These are phyloP conservation scores for Todus mexicanus DNA, from an alignment of 2,797 vertebrate species.

Conservation along the genomic window DNA sequence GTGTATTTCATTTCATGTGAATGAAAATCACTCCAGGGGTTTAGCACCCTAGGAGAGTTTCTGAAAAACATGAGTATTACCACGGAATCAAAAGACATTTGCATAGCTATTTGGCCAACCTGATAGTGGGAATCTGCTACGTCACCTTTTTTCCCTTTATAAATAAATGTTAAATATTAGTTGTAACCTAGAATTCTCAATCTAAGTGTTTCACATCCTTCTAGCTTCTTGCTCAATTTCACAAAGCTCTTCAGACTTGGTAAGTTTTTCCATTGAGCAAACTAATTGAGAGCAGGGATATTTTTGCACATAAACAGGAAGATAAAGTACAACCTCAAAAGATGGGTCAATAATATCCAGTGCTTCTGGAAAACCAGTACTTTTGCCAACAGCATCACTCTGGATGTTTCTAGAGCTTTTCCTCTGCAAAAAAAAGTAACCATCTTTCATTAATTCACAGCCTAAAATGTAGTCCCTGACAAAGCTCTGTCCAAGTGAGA, in stretches of 20 bases:
- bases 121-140: not conserved
- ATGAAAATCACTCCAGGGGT: not conserved
- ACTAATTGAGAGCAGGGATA: not conserved
- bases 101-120: not conserved
- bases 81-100: conserved; percentile 3
- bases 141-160: not conserved
- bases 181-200: not conserved
- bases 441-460: not conserved
- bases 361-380: not conserved
- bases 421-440: not conserved
- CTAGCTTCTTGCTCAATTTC: not conserved
- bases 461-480: not conserved
- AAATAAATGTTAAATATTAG: not conserved
- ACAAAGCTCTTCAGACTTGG: not conserved
- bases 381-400: not conserved
- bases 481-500: not conserved
- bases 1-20: conserved; percentile 21
- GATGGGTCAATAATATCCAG: not conserved
- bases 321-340: not conserved
- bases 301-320: not conserved
- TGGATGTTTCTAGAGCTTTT: not conserved
- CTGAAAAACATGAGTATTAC: conserved; percentile 21
- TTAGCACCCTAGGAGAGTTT: not conserved
- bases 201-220: not conserved
- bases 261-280: conserved; percentile 2